Conservation (phyloP, 2,888 invertebrate species). For the Alsophila aescularia region DNA sequence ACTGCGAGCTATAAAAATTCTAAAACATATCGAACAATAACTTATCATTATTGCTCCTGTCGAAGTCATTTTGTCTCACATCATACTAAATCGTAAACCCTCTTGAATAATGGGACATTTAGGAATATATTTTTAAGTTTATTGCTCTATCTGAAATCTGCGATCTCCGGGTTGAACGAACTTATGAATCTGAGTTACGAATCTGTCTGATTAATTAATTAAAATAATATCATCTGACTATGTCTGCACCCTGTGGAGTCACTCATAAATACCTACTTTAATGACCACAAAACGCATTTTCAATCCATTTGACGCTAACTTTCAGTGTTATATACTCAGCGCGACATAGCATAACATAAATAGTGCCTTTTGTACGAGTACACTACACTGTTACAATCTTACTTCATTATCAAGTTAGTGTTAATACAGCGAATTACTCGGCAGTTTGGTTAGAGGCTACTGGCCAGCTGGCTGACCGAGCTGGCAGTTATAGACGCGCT, state of each 20-base stretch:
- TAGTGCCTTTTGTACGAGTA: neutral
- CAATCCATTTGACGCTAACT: neutral
- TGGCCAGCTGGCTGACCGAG: conserved; percentile 23
- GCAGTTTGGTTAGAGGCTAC: conserved; percentile 17
- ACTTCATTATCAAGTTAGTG: conserved; percentile 18
- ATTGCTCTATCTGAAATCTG: conserved; percentile 23
- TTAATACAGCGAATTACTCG: conserved; percentile 19
- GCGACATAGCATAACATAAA: neutral
- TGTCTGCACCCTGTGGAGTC: conserved; percentile 4
- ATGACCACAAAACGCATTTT: neutral
- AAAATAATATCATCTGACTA: conserved; percentile 4
- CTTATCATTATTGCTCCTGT: conserved; percentile 3
- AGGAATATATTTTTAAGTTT: conserved; percentile 18
- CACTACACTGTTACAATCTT: conserved; percentile 2
- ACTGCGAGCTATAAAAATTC: neutral
- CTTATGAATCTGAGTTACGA: conserved; percentile 19
- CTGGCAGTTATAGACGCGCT: conserved; percentile 36
- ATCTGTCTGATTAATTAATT: conserved; percentile 15
- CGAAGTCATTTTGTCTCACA: neutral
- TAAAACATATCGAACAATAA: neutral
- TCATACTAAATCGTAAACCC: conserved; percentile 13
- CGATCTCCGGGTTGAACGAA: conserved; percentile 38
- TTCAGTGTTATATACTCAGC: neutral
- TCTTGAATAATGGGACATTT: conserved; percentile 12
- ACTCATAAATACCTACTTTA: neutral